phyloP scores from a whole-genome alignment of 2,797 vertebrate genomes.

The Arctocebus calabarensis region DNA sequence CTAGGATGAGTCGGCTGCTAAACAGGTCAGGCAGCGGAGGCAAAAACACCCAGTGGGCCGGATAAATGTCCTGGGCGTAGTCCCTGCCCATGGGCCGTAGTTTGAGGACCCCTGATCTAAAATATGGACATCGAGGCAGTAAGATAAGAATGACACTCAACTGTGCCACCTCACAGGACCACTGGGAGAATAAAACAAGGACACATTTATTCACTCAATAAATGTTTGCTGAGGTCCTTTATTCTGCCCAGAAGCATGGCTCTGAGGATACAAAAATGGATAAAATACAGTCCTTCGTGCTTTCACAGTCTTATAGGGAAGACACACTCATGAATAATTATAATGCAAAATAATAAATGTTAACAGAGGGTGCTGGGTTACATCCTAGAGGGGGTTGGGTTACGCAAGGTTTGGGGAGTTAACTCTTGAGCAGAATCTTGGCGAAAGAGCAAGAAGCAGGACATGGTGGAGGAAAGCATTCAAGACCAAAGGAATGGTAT shows the following conservation, averaged over 20 bases:
- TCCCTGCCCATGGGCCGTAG: too few relatives aligned
- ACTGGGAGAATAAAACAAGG: not conserved
- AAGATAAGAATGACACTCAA: not conserved
- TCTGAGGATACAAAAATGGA: not conserved
- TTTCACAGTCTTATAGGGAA: not conserved
- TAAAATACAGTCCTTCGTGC: not conserved
- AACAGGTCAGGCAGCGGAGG: too few relatives aligned
- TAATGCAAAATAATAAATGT: not conserved
- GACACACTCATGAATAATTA: not conserved
- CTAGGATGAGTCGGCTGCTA: too few relatives aligned
- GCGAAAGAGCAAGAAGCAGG: constrained; percentile 20
- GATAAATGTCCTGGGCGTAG: too few relatives aligned
- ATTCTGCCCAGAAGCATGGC: not conserved
- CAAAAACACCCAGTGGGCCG: too few relatives aligned
- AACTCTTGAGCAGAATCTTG: constrained; percentile 40
- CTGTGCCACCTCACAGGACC: not conserved
- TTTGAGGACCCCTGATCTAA: too few relatives aligned
- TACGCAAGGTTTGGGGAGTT: not conserved
- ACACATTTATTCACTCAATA: not conserved
- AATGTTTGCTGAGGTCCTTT: not conserved
- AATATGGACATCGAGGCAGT: not conserved
- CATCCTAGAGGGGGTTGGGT: not conserved
- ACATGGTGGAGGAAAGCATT: not conserved
- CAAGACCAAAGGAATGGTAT: not conserved
- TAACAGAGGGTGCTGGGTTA: not conserved